Percentiles rank a stretch among this genome's conserved stretches.
Conservation (phyloP, 1,140 invertebrate species). For the Agraylea sexmaculata region DNA sequence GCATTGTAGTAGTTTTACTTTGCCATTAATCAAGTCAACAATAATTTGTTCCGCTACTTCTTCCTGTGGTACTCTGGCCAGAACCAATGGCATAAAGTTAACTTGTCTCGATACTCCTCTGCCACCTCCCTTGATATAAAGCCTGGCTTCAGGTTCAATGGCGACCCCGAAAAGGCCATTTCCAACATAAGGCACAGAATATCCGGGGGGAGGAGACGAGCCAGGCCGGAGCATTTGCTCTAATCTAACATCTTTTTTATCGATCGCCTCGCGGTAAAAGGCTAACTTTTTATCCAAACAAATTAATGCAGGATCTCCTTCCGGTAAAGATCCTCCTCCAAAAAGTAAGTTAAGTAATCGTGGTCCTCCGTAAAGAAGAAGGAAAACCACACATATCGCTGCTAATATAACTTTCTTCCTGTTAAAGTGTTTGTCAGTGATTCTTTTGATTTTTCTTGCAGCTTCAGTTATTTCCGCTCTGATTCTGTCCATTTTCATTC, state of each 20-base stretch:
- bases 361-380: constrained; percentile 54
- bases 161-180: constrained; percentile 64
- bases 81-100: constrained; percentile 62
- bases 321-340: constrained; percentile 27
- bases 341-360: constrained; percentile 50
- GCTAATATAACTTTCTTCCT: constrained; percentile 53
- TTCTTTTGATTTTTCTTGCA: constrained; percentile 43
- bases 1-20: constrained; percentile 57
- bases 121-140: constrained; percentile 59
- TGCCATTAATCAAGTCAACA: constrained; percentile 54
- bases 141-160: constrained; percentile 47
- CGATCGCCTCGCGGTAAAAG: constrained; percentile 44
- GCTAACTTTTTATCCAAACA: constrained; percentile 53
- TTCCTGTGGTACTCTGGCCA: constrained; percentile 42
- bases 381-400: constrained; percentile 43
- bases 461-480: constrained; percentile 26
- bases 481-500: constrained; percentile 11
- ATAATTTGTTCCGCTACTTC: constrained; percentile 48
- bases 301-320: constrained; percentile 42
- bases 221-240: constrained; percentile 43
- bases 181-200: constrained; percentile 64
- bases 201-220: constrained; percentile 37
- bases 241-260: constrained; percentile 57
- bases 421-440: constrained; percentile 49
- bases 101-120: constrained; percentile 59